phyloP scores from a whole-genome alignment of 1,140 invertebrate genomes.

The Apis mellifera region Amel_HAv3.1 CM009931.2:21157501-21158000 shows the following conservation, averaged over 20 bases:
- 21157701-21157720: conserved; percentile 24
- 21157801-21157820: neutral
- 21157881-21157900: conserved; percentile 4
- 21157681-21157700: conserved; percentile 37
- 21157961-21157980: neutral
- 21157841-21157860: neutral
- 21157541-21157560: neutral
- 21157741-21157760: conserved; percentile 26
- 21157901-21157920: conserved; percentile 45
- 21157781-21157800: neutral
- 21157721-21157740: conserved; percentile 35
- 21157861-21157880: neutral
- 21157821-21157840: no score
- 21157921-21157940: neutral
- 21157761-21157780: conserved; percentile 5
- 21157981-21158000: neutral
- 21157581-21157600: conserved; percentile 25
- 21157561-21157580: neutral
- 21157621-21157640: conserved; percentile 37
- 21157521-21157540: neutral
- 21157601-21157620: conserved; percentile 38
- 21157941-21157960: neutral
- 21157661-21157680: conserved; percentile 30
- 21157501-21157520: neutral
- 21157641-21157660: conserved; percentile 27